These are phyloP conservation scores for Nannobrachium achirus DNA, from an alignment of 2,113 vertebrate genomes.

Conservation along the genomic window DNA sequence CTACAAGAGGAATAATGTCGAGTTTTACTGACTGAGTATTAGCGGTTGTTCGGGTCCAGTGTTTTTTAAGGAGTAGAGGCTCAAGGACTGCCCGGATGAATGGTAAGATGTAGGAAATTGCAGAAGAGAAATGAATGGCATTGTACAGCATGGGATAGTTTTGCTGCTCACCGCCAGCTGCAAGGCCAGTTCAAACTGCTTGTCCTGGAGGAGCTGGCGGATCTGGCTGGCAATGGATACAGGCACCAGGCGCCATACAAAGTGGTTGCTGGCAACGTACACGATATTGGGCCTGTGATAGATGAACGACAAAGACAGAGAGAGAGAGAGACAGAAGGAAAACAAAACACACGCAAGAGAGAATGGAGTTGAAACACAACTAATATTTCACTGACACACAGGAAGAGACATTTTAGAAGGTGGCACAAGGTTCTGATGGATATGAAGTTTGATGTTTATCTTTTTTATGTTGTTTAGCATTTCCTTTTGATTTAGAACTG, in stretches of 20 bases:
- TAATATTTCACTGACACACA: conserved; percentile 5
- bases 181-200: conserved; percentile 97
- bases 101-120: too few relatives aligned
- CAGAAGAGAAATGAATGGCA: too few relatives aligned
- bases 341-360: conserved; percentile 12
- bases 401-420: too few relatives aligned
- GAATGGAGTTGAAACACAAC: background rate
- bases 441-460: too few relatives aligned
- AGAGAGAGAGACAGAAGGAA: conserved; percentile 14
- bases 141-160: too few relatives aligned
- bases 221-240: conserved; percentile 97
- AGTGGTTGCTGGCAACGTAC: conserved; percentile 98
- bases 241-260: conserved; percentile 97
- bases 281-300: conserved; percentile 89
- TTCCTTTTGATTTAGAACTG: too few relatives aligned
- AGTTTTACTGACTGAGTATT: too few relatives aligned
- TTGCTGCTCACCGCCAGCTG: conserved; percentile 90
- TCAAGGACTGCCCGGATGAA: too few relatives aligned
- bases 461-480: too few relatives aligned
- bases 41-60: too few relatives aligned
- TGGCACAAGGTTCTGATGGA: background rate
- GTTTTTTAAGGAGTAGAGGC: too few relatives aligned
- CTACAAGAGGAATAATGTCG: too few relatives aligned
- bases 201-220: conserved; percentile 95
- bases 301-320: conserved; percentile 19